phyloP scores from a whole-genome alignment of 2,113 vertebrate genomes.

The Myxocyprinus asiaticus region DNA sequence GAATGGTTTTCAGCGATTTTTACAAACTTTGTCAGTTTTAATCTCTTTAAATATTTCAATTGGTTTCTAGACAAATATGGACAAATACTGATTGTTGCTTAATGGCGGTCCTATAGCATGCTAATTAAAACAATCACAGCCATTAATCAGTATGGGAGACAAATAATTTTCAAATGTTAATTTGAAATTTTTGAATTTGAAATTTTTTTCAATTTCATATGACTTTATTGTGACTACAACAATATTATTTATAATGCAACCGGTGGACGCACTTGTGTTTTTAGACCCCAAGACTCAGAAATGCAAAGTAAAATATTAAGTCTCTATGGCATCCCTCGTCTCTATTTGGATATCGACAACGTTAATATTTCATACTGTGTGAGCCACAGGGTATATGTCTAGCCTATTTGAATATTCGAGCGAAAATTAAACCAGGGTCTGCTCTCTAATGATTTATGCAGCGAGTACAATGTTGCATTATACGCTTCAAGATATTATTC shows the following conservation, averaged over 20 bases:
- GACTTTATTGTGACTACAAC: background rate
- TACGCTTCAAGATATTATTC: slow-evolving; percentile 3
- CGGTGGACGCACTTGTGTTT: background rate
- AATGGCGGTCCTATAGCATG: background rate
- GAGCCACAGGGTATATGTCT: slow-evolving; percentile 65
- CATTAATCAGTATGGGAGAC: background rate
- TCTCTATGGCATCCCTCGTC: slow-evolving; percentile 63
- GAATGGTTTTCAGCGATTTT: too few relatives aligned
- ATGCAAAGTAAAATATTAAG: slow-evolving; percentile 68
- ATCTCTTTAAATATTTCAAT: background rate
- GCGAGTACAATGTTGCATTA: background rate
- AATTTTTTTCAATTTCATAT: background rate
- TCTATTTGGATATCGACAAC: slow-evolving; percentile 61
- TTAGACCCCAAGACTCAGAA: slow-evolving; percentile 56
- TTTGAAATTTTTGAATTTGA: background rate
- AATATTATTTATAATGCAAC: background rate
- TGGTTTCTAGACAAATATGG: background rate
- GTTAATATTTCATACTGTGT: slow-evolving; percentile 75
- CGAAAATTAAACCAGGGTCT: slow-evolving; percentile 38
- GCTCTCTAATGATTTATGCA: slow-evolving; percentile 35
- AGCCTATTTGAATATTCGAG: slow-evolving; percentile 64
- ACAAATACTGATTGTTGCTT: slow-evolving; percentile 14
- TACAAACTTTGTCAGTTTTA: too few relatives aligned
- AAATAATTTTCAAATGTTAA: background rate
- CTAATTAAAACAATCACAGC: slow-evolving; percentile 6